Evolutionary conservation across 2,888 invertebrate genomes (phyloP).

Genomic region (Xylophagus ater): DNA sequence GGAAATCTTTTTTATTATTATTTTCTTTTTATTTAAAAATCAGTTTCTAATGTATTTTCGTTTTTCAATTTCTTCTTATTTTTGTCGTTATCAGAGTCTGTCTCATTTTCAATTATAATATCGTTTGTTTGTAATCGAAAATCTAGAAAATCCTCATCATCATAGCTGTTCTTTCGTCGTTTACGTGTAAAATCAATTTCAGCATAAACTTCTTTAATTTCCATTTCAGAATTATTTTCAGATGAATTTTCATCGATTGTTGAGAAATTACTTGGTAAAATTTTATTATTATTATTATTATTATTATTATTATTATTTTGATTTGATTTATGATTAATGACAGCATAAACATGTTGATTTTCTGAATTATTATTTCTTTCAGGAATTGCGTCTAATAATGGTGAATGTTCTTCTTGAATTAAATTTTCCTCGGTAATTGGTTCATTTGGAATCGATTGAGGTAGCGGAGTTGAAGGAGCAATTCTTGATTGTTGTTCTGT

Average conservation of each 20-base stretch:
- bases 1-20: background rate
- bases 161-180: too few species aligned
- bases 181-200: too few species aligned
- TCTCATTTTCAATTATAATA: background rate
- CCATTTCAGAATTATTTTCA: too few species aligned
- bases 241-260: background rate
- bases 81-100: background rate
- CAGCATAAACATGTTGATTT: too few species aligned
- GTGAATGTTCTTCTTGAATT: background rate
- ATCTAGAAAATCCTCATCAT: background rate
- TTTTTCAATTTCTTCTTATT: background rate
- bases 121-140: background rate
- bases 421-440: background rate
- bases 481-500: too few species aligned
- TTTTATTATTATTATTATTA: too few species aligned
- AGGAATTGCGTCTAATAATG: slow-evolving; percentile 7
- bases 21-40: slow-evolving; percentile 6
- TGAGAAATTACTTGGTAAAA: too few species aligned
- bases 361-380: background rate
- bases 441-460: slow-evolving; percentile 6
- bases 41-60: slow-evolving; percentile 1
- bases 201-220: too few species aligned
- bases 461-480: slow-evolving; percentile 1
- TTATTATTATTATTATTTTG: too few species aligned
- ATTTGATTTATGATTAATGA: too few species aligned